Evolutionary conservation across 2,113 vertebrate genomes (phyloP), one percentile per base, ranked within the genome.

Genomic region (Phylloscopus whistleri): DNA sequence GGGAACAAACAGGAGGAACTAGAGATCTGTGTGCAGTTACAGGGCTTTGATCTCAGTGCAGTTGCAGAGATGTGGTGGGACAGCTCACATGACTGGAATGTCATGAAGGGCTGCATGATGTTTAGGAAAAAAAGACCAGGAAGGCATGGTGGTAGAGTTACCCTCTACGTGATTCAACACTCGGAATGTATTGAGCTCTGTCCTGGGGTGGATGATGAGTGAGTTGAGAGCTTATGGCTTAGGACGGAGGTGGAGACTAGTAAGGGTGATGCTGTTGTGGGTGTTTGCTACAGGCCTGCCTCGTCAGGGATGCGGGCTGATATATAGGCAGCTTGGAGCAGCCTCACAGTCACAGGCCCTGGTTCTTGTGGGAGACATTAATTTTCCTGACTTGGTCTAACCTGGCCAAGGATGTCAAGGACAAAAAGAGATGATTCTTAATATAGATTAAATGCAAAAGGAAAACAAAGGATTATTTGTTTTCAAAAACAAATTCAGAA

Each of bases 281-380:
- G 15, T 60, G 8, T 33, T 62, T 46, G 11, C 15, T 53, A 28
- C 7, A 52, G 73, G 22, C n/a, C n/a, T n/a, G n/a, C n/a, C n/a
- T n/a, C n/a, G n/a, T n/a, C 7, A 52, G 73, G 22, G 19, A 39
- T 5, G 33, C 69, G 22, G 27, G 7, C 11, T 59, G 16, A 9
- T 21, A 9, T 21, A 10, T 9, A 44, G 21, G 10, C 30, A 48
- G 49, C 12, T n/a, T 0, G 0, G 30, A 77, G 18, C 33, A 44
- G 33, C 39, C 12, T 39, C 33, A 77, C 46, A 22, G 37, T 6
- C 37, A 37, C 9, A 23, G 37, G 23, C 18, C 12, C 14, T 33
- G 18, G 9, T 27, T 52, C 18, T 59, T 77, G 27, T 27, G 26
- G 22, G 9, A 27, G 33, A 28, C 21, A 33, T 37, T 28, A n/a